These are phyloP conservation scores for Plagodis pulveraria DNA, from an alignment of 2,888 invertebrate genomes.

Conservation along the genomic window DNA sequence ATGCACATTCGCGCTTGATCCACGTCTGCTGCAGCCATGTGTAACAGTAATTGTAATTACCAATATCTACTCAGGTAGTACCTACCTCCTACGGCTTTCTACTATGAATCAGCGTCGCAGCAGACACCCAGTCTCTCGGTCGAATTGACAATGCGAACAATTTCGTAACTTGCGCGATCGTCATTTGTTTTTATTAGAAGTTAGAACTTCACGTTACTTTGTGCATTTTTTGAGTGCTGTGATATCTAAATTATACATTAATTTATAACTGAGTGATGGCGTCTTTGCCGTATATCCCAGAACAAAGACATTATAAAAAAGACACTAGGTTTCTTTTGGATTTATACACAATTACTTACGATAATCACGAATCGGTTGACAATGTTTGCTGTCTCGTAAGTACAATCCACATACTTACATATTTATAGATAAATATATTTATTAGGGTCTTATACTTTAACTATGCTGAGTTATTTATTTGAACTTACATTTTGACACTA, in stretches of 20 bases:
- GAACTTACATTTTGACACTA: no score
- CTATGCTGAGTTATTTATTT: background rate
- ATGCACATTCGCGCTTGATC: conserved; percentile 64
- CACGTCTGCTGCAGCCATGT: conserved; percentile 75
- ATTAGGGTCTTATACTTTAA: no score
- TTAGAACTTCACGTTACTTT: conserved; percentile 27
- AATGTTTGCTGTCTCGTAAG: conserved; percentile 88
- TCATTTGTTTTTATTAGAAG: conserved; percentile 29
- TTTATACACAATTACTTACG: conserved; percentile 94
- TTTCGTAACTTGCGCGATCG: conserved; percentile 53
- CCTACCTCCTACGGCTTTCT: conserved; percentile 65
- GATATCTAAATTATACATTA: conserved; percentile 29
- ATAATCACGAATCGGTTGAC: conserved; percentile 91
- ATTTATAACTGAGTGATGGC: conserved; percentile 62
- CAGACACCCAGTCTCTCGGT: conserved; percentile 63
- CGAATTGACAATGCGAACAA: conserved; percentile 43
- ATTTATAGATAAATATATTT: no score
- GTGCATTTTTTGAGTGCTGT: conserved; percentile 24
- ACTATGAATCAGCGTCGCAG: conserved; percentile 72
- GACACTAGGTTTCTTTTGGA: conserved; percentile 93
- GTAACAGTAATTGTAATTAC: conserved; percentile 73
- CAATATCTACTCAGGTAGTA: conserved; percentile 49
- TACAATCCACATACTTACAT: conserved; percentile 37
- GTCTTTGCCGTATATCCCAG: conserved; percentile 82
- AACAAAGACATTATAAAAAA: conserved; percentile 93